A percentile compares a stretch with the other conserved stretches of the same genome.
Conservation (phyloP, 2,113 vertebrate species). For the Bufo bufo region DNA sequence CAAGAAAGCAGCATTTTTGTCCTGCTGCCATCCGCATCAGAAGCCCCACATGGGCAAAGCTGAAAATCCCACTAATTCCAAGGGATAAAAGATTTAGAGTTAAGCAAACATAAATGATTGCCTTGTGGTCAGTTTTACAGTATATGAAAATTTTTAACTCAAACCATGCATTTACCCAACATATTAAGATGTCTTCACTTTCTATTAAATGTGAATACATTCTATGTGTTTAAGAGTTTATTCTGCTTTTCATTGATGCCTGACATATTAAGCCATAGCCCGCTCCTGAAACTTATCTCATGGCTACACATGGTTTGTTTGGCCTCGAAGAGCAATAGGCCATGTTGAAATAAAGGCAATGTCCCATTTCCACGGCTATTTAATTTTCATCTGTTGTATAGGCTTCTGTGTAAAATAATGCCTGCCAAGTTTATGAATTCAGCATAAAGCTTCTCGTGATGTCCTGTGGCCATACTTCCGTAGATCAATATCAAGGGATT, state of each 20-base stretch:
- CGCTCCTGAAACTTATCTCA: not conserved
- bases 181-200: not conserved
- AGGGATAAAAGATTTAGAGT: slow-evolving; percentile 12
- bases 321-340: not conserved
- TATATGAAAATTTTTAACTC: not conserved
- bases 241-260: not conserved
- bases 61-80: slow-evolving; percentile 21
- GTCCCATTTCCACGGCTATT: not conserved
- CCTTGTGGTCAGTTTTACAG: not conserved
- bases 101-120: slow-evolving; percentile 11
- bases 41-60: slow-evolving; percentile 1
- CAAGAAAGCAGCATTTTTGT: slow-evolving; percentile 23
- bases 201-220: not conserved
- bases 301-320: not conserved
- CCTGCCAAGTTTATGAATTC: not conserved
- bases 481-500: not conserved
- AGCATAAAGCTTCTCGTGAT: too few species aligned
- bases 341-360: not conserved
- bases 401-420: not conserved
- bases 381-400: not conserved
- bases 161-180: not conserved
- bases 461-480: not conserved
- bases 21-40: slow-evolving; percentile 15
- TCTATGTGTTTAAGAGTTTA: not conserved
- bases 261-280: not conserved